A percentile compares a stretch with the other conserved stretches of the same genome.
Conservation (phyloP, 1,140 invertebrate genomes). For the Nephila pilipes region DNA sequence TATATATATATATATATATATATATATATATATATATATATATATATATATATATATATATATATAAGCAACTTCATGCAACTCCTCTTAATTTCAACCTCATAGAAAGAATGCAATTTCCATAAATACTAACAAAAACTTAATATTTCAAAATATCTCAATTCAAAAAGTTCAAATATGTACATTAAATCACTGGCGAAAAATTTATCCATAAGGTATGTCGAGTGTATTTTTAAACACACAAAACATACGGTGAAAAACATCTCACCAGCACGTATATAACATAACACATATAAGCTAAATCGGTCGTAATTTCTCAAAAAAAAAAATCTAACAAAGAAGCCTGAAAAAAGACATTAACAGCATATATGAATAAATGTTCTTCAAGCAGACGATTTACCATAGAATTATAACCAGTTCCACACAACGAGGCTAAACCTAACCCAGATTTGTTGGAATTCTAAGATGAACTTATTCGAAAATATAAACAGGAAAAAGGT, state of each 20-base stretch:
- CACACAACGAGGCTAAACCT: neutral
- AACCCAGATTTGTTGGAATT: neutral
- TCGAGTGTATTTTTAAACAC: neutral
- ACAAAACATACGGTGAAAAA: neutral
- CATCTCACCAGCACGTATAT: neutral
- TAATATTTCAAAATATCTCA: neutral
- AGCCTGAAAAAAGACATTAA: neutral
- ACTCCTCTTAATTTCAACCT: too few relatives aligned
- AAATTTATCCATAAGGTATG: neutral
- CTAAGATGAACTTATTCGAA: neutral
- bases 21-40: too few relatives aligned
- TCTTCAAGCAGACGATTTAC: neutral
- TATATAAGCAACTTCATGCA: too few relatives aligned
- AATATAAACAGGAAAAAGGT: constrained; percentile 21
- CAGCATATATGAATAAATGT: neutral
- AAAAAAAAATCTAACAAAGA: neutral
- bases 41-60: too few relatives aligned
- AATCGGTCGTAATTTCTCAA: neutral
- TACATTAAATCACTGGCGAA: neutral
- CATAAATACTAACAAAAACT: too few relatives aligned
- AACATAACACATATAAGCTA: neutral
- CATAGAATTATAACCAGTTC: constrained; percentile 35
- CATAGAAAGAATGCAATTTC: too few relatives aligned
- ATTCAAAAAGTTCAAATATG: neutral
- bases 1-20: too few relatives aligned